These are phyloP conservation scores for Agrotis exclamationis DNA, from an alignment of 2,888 invertebrate species.

Conservation along the genomic window DNA sequence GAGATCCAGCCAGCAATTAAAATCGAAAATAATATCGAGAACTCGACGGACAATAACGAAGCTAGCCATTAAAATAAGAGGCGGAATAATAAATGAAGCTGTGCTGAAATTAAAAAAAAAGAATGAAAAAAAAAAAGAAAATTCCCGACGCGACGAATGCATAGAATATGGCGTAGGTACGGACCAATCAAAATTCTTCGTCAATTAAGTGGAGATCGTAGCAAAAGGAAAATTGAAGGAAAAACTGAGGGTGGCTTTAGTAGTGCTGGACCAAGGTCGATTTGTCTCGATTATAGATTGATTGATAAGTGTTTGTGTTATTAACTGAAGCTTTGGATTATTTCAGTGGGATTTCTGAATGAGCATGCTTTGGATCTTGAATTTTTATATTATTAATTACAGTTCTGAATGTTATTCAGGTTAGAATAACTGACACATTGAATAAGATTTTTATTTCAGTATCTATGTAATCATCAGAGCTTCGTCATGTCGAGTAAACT, in stretches of 20 bases:
- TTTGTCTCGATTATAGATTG: not conserved
- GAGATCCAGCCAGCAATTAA: constrained; percentile 83
- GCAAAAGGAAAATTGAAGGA: constrained; percentile 90
- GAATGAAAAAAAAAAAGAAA: constrained; percentile 63
- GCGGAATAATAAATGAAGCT: constrained; percentile 88
- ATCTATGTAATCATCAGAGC: too few relatives aligned
- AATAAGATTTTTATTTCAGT: not conserved
- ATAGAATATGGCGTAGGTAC: constrained; percentile 87
- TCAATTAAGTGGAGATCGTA: constrained; percentile 90
- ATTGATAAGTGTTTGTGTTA: not conserved
- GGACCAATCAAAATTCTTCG: constrained; percentile 91
- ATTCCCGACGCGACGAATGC: constrained; percentile 83
- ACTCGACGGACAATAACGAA: constrained; percentile 87
- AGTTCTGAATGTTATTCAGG: not conserved
- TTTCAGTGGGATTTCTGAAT: not conserved
- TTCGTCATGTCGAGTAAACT: too few relatives aligned
- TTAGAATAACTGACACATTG: not conserved
- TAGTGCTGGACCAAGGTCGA: constrained; percentile 67
- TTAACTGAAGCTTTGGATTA: not conserved
- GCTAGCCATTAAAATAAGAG: constrained; percentile 90
- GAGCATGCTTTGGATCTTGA: not conserved
- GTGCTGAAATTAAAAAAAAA: constrained; percentile 80
- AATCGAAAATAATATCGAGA: constrained; percentile 86
- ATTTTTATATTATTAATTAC: too few relatives aligned
- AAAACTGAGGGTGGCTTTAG: constrained; percentile 87